Evolutionary conservation across 37 sponge, comb jelly and placozoan species (phyloP).

Genomic region (Mnemiopsis leidyi): DNA sequence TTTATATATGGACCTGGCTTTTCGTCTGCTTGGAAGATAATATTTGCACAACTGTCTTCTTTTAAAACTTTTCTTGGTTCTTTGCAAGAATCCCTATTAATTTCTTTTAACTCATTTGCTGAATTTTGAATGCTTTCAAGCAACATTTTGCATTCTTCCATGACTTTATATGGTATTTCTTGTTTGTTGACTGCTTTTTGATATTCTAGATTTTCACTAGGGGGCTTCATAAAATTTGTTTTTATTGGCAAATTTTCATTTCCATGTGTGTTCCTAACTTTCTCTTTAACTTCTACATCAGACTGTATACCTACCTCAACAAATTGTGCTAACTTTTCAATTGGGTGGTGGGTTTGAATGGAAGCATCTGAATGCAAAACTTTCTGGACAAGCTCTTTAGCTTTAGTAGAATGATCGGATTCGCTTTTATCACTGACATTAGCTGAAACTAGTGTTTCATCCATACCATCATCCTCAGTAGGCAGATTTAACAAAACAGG

Average conservation of each 20-base stretch:
- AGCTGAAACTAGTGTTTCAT: background rate
- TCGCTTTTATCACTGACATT: background rate
- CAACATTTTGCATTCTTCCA: slow-evolving; percentile 56
- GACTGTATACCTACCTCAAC: slow-evolving; percentile 20
- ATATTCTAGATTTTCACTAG: slow-evolving; percentile 14
- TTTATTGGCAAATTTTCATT: background rate
- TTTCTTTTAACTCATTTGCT: slow-evolving; percentile 21
- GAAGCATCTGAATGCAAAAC: background rate
- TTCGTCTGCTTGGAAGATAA: background rate
- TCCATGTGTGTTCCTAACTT: background rate
- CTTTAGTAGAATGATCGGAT: background rate
- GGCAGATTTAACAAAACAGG: background rate
- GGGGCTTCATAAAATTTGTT: background rate
- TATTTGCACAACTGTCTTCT: background rate
- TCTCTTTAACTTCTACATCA: background rate
- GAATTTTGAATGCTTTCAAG: slow-evolving; percentile 44
- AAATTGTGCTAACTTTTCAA: background rate
- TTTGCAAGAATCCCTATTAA: background rate
- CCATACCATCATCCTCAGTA: background rate
- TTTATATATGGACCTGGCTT: background rate
- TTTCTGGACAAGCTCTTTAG: background rate
- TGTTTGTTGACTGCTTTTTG: background rate
- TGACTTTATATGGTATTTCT: slow-evolving; percentile 1
- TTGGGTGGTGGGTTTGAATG: background rate
- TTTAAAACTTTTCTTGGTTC: background rate